Evolutionary conservation across 2,113 vertebrate species (phyloP).

Genomic region (Riparia riparia): DNA sequence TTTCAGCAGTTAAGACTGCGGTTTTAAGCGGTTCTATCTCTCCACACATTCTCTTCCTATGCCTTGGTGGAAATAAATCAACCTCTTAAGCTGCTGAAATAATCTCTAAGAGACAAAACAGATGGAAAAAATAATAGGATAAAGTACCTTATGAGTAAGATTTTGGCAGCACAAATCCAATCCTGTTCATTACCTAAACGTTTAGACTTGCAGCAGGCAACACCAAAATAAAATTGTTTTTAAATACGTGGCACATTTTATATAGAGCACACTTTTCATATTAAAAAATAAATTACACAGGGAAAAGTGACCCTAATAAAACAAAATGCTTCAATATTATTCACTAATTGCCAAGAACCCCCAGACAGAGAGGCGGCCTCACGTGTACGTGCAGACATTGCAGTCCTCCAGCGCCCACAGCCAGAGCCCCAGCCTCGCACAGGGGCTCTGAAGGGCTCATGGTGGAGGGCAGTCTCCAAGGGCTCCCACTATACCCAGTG

Average conservation of each 20-base stretch:
- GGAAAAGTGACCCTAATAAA: background rate
- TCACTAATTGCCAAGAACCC: background rate
- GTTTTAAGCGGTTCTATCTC: constrained; percentile 5
- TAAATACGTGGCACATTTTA: background rate
- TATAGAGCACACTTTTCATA: background rate
- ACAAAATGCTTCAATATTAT: background rate
- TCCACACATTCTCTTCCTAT: background rate
- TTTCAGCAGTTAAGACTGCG: background rate
- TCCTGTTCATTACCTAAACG: background rate
- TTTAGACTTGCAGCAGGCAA: constrained; percentile 17
- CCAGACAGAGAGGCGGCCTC: background rate
- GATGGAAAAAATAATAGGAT: constrained; percentile 25
- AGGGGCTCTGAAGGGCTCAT: background rate
- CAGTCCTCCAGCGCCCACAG: rapidly evolving
- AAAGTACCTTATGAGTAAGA: background rate
- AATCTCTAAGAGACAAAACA: constrained; percentile 32
- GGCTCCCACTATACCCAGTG: rapidly evolving
- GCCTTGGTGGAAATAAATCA: constrained; percentile 13
- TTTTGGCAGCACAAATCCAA: background rate
- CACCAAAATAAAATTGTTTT: background rate
- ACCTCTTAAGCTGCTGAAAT: background rate
- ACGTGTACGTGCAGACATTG: rapidly evolving
- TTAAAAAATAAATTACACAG: background rate
- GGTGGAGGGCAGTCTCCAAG: background rate
- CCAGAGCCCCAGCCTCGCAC: background rate